Evolutionary conservation across 2,888 invertebrate species (phyloP).

Genomic region (Meta bourneti): DNA sequence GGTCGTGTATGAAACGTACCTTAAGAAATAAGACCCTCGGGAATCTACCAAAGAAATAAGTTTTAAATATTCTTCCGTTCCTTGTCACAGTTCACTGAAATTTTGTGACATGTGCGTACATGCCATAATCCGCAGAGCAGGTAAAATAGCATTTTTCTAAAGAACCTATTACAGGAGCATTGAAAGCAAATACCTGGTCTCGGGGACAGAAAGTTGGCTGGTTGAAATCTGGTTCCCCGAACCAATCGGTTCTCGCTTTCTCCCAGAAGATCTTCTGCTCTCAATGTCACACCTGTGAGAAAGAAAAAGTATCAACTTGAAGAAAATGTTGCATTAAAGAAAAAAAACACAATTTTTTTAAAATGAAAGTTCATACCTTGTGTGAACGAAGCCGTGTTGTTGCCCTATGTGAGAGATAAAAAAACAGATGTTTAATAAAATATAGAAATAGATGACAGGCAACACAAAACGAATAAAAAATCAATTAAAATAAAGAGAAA

Average conservation of each 20-base stretch:
- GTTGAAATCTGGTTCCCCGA: constrained; percentile 15
- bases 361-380: constrained; percentile 38
- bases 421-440: background rate
- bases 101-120: too few relatives aligned
- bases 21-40: too few relatives aligned
- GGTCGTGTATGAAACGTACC: too few relatives aligned
- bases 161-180: background rate
- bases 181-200: constrained; percentile 48
- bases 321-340: background rate
- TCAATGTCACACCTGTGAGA: constrained; percentile 40
- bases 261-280: constrained; percentile 62
- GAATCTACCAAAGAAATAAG: too few relatives aligned
- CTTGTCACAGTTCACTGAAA: too few relatives aligned
- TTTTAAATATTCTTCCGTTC: too few relatives aligned
- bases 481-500: background rate
- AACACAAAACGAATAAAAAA: background rate
- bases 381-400: constrained; percentile 22
- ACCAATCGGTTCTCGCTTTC: constrained; percentile 54
- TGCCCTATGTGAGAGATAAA: constrained; percentile 26
- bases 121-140: too few relatives aligned
- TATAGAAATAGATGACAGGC: background rate
- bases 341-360: background rate
- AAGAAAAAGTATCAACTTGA: background rate
- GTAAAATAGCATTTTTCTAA: too few relatives aligned
- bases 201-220: constrained; percentile 47